Percentiles rank a stretch among this genome's conserved stretches.
Conservation (phyloP, 2,888 invertebrate genomes). For the Eurois occulta region DNA sequence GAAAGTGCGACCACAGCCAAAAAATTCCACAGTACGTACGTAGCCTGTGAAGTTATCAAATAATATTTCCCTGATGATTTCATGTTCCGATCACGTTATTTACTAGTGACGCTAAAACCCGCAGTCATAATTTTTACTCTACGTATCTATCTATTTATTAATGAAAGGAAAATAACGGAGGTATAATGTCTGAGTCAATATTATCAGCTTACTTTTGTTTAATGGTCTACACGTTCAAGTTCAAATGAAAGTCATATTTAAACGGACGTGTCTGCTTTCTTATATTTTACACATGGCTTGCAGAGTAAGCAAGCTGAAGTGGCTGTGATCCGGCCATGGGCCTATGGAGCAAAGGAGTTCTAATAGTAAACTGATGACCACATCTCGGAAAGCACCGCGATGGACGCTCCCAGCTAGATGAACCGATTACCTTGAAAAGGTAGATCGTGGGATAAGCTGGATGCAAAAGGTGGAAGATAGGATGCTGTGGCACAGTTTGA, state of each 20-base stretch:
- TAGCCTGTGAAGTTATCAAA: not conserved
- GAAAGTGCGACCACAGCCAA: too few relatives aligned
- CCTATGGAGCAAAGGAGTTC: not conserved
- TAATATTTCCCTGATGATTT: slow-evolving; percentile 46
- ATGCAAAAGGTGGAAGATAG: too few relatives aligned
- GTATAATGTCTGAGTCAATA: slow-evolving; percentile 28
- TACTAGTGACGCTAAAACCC: slow-evolving; percentile 33
- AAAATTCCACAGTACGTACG: not conserved
- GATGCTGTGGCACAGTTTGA: too few relatives aligned
- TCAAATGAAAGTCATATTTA: not conserved
- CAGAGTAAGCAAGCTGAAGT: not conserved
- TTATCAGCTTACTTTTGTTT: slow-evolving; percentile 16
- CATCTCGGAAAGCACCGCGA: not conserved
- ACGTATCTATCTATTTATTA: slow-evolving; percentile 32
- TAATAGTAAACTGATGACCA: not conserved
- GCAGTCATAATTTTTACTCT: slow-evolving; percentile 9
- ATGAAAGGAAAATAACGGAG: slow-evolving; percentile 46
- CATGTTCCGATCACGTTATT: slow-evolving; percentile 48
- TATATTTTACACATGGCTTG: not conserved
- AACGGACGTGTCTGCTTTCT: not conserved
- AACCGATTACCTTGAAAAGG: not conserved
- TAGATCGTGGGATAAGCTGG: too few relatives aligned
- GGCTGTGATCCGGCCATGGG: not conserved
- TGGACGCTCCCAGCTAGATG: not conserved
- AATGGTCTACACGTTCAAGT: not conserved